These are phyloP conservation scores for Festucalex cinctus DNA, from an alignment of 2,113 vertebrate genomes.

Conservation along the genomic window DNA sequence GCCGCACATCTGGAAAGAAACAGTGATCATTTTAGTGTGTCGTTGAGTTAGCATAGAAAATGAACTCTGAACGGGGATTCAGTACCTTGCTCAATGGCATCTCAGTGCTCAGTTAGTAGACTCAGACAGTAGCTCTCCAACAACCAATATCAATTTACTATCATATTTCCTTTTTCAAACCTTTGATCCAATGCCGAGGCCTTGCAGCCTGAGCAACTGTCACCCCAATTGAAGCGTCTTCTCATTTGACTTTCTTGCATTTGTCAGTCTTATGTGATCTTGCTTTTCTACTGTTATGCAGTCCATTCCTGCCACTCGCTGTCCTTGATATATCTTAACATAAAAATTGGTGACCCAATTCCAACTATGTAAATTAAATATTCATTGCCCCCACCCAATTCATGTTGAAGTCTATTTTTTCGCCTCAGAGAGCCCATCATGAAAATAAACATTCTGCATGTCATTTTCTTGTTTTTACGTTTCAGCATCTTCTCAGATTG, in stretches of 20 bases:
- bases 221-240: background rate
- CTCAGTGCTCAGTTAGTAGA: too few relatives aligned
- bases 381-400: slow-evolving; percentile 38
- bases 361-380: slow-evolving; percentile 44
- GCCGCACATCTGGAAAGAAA: too few relatives aligned
- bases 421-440: slow-evolving; percentile 42
- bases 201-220: background rate
- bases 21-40: too few relatives aligned
- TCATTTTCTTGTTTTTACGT: background rate
- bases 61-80: too few relatives aligned
- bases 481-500: background rate
- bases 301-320: slow-evolving; percentile 33
- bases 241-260: background rate
- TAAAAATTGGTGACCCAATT: slow-evolving; percentile 47
- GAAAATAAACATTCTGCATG: slow-evolving; percentile 29
- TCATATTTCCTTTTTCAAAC: background rate
- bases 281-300: slow-evolving; percentile 3
- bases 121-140: background rate
- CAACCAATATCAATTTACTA: background rate
- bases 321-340: slow-evolving; percentile 29
- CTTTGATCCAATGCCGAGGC: background rate
- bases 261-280: background rate
- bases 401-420: slow-evolving; percentile 38
- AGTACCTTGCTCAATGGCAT: too few relatives aligned
- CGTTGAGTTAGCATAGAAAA: too few relatives aligned